Percentiles rank a stretch among this genome's conserved stretches.
phyloP scores from a whole-genome alignment of 2,888 invertebrate species.

The Syritta pipiens region DNA sequence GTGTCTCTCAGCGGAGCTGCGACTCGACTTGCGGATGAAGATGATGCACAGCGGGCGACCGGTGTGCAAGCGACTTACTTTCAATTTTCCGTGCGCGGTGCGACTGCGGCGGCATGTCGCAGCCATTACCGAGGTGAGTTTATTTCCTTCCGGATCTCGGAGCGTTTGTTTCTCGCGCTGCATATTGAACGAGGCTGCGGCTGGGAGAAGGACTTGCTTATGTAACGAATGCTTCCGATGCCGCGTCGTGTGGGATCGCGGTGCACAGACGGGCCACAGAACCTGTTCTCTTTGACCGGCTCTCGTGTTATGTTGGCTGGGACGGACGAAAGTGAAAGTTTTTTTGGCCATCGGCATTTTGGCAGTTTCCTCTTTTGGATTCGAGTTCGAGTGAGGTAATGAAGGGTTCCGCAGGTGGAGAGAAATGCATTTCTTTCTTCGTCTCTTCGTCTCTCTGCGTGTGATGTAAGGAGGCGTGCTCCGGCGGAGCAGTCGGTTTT shows the following conservation, averaged over 20 bases:
- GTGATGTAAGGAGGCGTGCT: conserved; percentile 45
- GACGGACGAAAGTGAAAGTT: conserved; percentile 60
- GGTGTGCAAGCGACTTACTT: conserved; percentile 54
- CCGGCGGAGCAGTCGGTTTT: conserved; percentile 23
- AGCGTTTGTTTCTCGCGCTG: conserved; percentile 23
- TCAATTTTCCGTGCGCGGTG: conserved; percentile 33
- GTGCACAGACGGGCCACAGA: conserved; percentile 4
- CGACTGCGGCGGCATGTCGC: conserved; percentile 24
- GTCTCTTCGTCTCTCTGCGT: too few species aligned
- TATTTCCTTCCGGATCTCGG: conserved; percentile 61
- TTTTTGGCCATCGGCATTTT: conserved; percentile 47
- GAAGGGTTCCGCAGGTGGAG: conserved; percentile 63
- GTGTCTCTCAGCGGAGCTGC: conserved; percentile 5
- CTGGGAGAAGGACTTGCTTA: conserved; percentile 44
- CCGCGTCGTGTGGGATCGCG: conserved; percentile 22
- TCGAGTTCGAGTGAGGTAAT: not conserved
- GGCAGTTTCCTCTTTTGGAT: conserved; percentile 2
- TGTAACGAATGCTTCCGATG: conserved; percentile 24
- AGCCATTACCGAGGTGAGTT: conserved; percentile 34
- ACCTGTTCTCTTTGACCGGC: conserved; percentile 57
- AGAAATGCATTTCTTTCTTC: conserved; percentile 64
- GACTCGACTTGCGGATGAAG: conserved; percentile 14
- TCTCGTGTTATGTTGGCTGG: not conserved
- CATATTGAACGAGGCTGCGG: conserved; percentile 1
- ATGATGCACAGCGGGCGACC: conserved; percentile 31